A percentile compares a stretch with the other conserved stretches of the same genome.
These are phyloP conservation scores for Andrena marginata DNA, from an alignment of 2,888 invertebrate genomes.

Conservation along the genomic window DNA sequence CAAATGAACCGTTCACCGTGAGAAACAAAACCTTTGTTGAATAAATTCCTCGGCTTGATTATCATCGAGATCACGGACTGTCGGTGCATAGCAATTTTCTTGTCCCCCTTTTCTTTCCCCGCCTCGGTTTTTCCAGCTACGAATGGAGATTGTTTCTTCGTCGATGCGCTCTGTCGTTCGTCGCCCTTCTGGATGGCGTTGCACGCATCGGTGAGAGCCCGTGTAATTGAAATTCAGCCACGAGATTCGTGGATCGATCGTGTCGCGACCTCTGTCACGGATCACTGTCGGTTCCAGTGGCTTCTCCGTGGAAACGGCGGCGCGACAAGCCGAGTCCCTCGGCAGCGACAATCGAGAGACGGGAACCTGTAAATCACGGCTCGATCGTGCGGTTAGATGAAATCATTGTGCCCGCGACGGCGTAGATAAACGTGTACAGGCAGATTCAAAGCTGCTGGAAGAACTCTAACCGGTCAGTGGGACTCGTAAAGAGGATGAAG, in stretches of 20 bases:
- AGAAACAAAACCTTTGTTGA: constrained; percentile 26
- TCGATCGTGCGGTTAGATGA: constrained; percentile 55
- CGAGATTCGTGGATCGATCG: constrained; percentile 33
- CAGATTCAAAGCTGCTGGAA: not conserved
- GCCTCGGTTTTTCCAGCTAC: not conserved
- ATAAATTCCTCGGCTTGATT: constrained; percentile 23
- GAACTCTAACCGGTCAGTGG: not conserved
- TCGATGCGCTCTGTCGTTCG: constrained; percentile 1
- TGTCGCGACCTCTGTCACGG: constrained; percentile 47
- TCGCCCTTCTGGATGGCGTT: not conserved
- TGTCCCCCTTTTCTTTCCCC: not conserved
- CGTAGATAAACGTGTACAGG: constrained; percentile 40
- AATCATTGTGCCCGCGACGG: constrained; percentile 50
- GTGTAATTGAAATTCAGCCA: constrained; percentile 32
- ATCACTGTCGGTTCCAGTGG: constrained; percentile 34
- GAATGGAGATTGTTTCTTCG: constrained; percentile 3
- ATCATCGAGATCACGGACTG: constrained; percentile 38
- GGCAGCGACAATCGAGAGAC: constrained; percentile 41
- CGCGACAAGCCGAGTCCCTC: constrained; percentile 42
- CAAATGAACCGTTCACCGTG: constrained; percentile 31
- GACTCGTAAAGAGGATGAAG: too few species aligned
- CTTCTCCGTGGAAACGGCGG: constrained; percentile 42
- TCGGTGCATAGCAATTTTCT: not conserved
- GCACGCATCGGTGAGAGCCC: not conserved
- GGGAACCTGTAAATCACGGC: constrained; percentile 54